Percentiles rank a stretch among this genome's conserved stretches.
phyloP scores from a whole-genome alignment of 1,140 invertebrate species.

The Calephelis virginiensis region DNA sequence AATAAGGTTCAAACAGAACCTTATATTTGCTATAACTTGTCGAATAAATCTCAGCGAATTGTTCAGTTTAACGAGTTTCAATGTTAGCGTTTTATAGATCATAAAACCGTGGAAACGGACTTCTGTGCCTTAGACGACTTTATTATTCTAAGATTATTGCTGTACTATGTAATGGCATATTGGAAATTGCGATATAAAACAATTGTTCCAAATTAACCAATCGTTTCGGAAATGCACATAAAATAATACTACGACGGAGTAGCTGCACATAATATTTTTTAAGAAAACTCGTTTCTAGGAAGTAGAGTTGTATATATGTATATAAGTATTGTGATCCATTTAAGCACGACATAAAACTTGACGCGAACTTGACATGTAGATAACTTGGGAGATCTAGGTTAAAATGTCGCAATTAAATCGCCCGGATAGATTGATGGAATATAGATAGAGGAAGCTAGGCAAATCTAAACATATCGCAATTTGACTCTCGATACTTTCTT shows the following conservation, averaged over 20 bases:
- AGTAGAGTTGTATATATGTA: too few species aligned
- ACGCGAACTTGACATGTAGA: too few species aligned
- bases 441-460: too few species aligned
- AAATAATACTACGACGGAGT: background rate
- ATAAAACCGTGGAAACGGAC: slow-evolving; percentile 32
- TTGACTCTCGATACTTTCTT: too few species aligned
- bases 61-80: slow-evolving; percentile 47
- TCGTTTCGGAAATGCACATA: background rate
- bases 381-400: too few species aligned
- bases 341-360: too few species aligned
- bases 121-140: slow-evolving; percentile 17
- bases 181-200: slow-evolving; percentile 1
- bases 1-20: slow-evolving; percentile 33
- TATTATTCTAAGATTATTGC: slow-evolving; percentile 24
- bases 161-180: background rate
- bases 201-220: background rate
- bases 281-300: too few species aligned
- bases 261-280: too few species aligned
- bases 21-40: slow-evolving; percentile 55
- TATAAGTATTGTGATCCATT: too few species aligned
- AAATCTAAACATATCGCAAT: too few species aligned
- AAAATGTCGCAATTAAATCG: too few species aligned
- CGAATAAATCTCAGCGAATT: slow-evolving; percentile 59
- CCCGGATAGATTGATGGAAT: too few species aligned
- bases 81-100: slow-evolving; percentile 48